A percentile compares a stretch with the other conserved stretches of the same genome.
Evolutionary conservation across 1,140 invertebrate species (phyloP).

Genomic region (Oncopodura yosiiana): DNA sequence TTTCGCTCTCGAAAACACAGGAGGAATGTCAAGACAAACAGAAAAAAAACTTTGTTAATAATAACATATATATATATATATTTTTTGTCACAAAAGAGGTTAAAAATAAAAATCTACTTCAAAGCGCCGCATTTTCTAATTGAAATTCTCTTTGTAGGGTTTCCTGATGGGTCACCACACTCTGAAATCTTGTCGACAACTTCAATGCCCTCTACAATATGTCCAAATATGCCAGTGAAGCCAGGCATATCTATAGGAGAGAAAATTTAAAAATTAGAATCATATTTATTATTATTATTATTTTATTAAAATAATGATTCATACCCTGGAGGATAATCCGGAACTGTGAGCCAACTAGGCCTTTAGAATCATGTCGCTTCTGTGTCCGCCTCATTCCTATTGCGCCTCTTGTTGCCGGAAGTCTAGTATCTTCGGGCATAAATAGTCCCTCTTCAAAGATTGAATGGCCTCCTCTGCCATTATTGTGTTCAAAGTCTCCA

Average conservation of each 20-base stretch:
- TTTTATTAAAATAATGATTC: constrained; percentile 44
- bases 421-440: constrained; percentile 68
- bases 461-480: constrained; percentile 64
- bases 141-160: constrained; percentile 61
- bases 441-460: constrained; percentile 67
- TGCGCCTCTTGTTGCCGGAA: constrained; percentile 58
- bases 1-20: constrained; percentile 24
- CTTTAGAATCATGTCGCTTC: constrained; percentile 64
- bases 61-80: too few species aligned
- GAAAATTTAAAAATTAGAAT: not conserved
- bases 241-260: constrained; percentile 32
- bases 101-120: constrained; percentile 10
- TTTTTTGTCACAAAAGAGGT: not conserved
- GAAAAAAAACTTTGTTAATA: constrained; percentile 19
- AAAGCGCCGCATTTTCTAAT: constrained; percentile 58
- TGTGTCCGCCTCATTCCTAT: constrained; percentile 74
- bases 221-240: constrained; percentile 72
- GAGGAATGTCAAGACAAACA: constrained; percentile 32
- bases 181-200: constrained; percentile 67
- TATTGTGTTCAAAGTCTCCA: constrained; percentile 70
- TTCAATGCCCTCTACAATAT: constrained; percentile 68
- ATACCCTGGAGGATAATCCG: constrained; percentile 68
- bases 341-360: constrained; percentile 74
- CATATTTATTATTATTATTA: not conserved
- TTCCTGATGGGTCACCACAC: constrained; percentile 62